phyloP scores from a whole-genome alignment of 2,113 vertebrate species.

The Embiotoca jacksoni region DNA sequence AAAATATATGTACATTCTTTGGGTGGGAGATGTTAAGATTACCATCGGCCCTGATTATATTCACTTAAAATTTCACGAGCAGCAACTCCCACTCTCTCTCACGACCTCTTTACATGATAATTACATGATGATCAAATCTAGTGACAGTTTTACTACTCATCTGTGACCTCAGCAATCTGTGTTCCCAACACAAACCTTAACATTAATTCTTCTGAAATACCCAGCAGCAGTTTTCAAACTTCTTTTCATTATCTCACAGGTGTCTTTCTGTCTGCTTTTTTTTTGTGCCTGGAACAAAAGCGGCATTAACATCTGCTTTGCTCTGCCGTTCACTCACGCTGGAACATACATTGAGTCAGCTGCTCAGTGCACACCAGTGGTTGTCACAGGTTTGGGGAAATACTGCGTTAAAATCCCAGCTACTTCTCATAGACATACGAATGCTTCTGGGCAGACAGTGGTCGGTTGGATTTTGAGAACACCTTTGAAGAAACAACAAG shows the following conservation, averaged over 20 bases:
- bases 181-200: background rate
- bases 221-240: background rate
- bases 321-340: background rate
- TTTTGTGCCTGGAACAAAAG: background rate
- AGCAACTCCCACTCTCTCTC: background rate
- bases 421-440: background rate
- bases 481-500: background rate
- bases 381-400: conserved; percentile 13
- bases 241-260: background rate
- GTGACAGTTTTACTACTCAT: background rate
- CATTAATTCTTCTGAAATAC: background rate
- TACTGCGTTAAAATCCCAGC: conserved; percentile 7
- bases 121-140: background rate
- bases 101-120: background rate
- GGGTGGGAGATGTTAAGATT: background rate
- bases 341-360: too few relatives aligned
- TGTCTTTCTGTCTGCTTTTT: background rate
- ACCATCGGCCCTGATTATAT: background rate
- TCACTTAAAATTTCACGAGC: background rate
- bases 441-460: conserved; percentile 2
- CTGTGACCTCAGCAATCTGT: background rate
- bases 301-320: background rate
- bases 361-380: background rate
- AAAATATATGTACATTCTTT: background rate
- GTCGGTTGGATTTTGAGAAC: conserved; percentile 1